A percentile compares a stretch with the other conserved stretches of the same genome.
phyloP scores from a whole-genome alignment of 2,888 invertebrate species.

The Galeruca laticollis region DNA sequence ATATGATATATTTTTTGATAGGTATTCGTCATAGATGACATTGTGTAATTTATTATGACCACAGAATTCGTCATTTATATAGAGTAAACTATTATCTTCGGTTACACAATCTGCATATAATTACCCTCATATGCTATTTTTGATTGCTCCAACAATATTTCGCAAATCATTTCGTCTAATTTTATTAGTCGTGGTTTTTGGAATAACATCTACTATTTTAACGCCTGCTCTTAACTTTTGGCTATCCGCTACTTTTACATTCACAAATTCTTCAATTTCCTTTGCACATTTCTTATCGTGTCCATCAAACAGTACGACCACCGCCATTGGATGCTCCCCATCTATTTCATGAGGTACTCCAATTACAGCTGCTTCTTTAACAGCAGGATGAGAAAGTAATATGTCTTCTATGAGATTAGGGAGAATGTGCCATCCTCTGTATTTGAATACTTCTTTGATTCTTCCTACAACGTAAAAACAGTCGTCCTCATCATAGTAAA shows the following conservation, averaged over 20 bases:
- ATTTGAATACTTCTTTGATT: slow-evolving; percentile 68
- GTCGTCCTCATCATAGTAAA: slow-evolving; percentile 66
- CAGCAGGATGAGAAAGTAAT: slow-evolving; percentile 76
- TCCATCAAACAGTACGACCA: slow-evolving; percentile 38
- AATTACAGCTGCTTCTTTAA: slow-evolving; percentile 84
- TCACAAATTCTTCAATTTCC: slow-evolving; percentile 63
- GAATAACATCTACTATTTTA: slow-evolving; percentile 34
- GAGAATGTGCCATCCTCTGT: slow-evolving; percentile 69
- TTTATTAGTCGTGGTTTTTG: slow-evolving; percentile 29
- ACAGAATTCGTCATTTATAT: no score
- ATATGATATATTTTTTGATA: no score
- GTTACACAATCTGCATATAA: no score
- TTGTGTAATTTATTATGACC: no score
- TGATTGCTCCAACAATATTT: not conserved
- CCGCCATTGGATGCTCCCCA: slow-evolving; percentile 75
- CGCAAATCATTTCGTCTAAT: not conserved
- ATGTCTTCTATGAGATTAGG: slow-evolving; percentile 85
- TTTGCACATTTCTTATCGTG: slow-evolving; percentile 54
- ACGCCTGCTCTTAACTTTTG: slow-evolving; percentile 43
- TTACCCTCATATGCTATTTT: not conserved
- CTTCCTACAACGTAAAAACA: slow-evolving; percentile 67
- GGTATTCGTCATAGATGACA: no score
- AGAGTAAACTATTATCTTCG: no score
- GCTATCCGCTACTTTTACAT: slow-evolving; percentile 36
- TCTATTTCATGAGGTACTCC: slow-evolving; percentile 72